Conservation (phyloP, 2,797 vertebrate genomes). For the Microtus obscurus region DNA sequence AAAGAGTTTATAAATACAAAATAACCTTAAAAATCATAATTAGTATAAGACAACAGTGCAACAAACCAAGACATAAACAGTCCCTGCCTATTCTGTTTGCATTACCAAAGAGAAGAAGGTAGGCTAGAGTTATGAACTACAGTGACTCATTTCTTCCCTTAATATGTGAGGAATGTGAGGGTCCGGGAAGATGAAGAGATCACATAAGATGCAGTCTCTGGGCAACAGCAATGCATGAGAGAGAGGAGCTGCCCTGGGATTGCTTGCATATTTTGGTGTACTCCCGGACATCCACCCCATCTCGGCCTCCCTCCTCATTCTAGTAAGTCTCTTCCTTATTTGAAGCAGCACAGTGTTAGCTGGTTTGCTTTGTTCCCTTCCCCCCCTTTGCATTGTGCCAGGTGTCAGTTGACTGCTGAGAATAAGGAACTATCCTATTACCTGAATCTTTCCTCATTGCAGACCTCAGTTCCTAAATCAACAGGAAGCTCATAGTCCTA, state of each 20-base stretch:
- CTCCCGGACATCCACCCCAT: too few relatives aligned
- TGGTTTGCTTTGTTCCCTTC: not conserved
- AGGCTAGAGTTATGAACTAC: not conserved
- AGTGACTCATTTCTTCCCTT: not conserved
- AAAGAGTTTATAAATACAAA: not conserved
- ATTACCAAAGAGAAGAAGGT: not conserved
- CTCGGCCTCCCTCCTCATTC: not conserved
- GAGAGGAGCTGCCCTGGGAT: not conserved
- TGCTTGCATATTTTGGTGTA: not conserved
- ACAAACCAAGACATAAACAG: not conserved
- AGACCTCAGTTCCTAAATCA: not conserved
- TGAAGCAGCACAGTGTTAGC: not conserved
- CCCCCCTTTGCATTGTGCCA: not conserved
- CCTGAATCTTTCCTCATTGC: not conserved
- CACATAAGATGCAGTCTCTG: too few relatives aligned
- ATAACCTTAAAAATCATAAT: not conserved
- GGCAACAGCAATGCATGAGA: not conserved
- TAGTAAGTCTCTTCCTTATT: not conserved
- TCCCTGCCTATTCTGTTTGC: not conserved
- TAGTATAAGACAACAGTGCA: not conserved
- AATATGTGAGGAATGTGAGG: not conserved
- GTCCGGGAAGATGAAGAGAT: not conserved
- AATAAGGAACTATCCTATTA: slow-evolving; percentile 49
- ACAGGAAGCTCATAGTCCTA: not conserved
- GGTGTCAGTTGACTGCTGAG: slow-evolving; percentile 47